These are phyloP conservation scores for Drosophila tristis DNA, from an alignment of 1,140 invertebrate species.

Conservation along the genomic window DNA sequence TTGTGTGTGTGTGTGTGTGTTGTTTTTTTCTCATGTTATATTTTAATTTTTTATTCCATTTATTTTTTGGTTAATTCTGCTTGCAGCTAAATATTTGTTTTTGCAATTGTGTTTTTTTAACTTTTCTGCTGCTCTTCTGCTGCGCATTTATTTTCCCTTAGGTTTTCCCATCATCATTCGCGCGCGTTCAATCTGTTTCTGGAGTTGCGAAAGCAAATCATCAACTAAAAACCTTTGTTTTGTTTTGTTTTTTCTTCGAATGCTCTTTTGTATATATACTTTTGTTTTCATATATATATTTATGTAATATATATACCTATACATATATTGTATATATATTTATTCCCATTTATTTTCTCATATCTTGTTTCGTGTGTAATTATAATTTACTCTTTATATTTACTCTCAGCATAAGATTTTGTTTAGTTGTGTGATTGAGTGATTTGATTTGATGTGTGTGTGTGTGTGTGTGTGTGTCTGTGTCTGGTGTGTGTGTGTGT, in stretches of 20 bases:
- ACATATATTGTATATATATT: conserved; percentile 57
- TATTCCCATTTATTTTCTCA: conserved; percentile 65
- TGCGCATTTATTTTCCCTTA: conserved; percentile 16
- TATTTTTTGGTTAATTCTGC: conserved; percentile 66
- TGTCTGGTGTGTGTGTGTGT: conserved; percentile 25
- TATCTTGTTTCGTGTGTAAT: conserved; percentile 50
- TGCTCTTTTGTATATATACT: conserved; percentile 31
- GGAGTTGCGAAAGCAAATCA: conserved; percentile 39
- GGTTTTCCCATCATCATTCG: conserved; percentile 2
- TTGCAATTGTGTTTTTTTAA: conserved; percentile 27
- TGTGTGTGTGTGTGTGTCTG: conserved; percentile 11
- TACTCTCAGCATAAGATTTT: conserved; percentile 81
- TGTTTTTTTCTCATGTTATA: conserved; percentile 36
- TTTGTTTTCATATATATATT: conserved; percentile 42
- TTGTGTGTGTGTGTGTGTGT: conserved; percentile 43
- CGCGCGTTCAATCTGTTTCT: conserved; percentile 22
- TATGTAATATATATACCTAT: conserved; percentile 24
- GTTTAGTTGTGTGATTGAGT: conserved; percentile 62
- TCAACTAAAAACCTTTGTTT: conserved; percentile 58
- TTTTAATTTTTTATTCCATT: conserved; percentile 40
- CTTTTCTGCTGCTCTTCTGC: conserved; percentile 10
- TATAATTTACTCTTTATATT: conserved; percentile 73
- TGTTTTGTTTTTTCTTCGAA: conserved; percentile 38
- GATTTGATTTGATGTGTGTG: conserved; percentile 31
- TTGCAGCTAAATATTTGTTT: conserved; percentile 60